phyloP scores from a whole-genome alignment of 30 jellyfish, hydroid and myxozoan genomes.

The Thelohanellus kitauei region DNA sequence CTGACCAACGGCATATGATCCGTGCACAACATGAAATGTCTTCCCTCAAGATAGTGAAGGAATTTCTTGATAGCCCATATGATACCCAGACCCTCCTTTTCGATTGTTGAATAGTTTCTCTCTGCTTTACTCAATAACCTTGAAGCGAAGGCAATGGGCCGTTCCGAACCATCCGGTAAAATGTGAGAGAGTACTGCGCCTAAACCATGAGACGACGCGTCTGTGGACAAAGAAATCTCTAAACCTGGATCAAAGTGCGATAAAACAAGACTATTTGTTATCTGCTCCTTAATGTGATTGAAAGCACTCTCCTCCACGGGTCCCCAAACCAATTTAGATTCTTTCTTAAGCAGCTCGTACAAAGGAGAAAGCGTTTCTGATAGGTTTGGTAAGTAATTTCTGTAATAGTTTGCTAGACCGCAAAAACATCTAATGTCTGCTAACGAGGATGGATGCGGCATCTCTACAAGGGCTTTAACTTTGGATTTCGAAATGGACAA shows the following conservation, averaged over 20 bases:
- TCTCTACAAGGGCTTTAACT: too few species aligned
- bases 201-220: not conserved
- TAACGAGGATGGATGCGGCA: not conserved
- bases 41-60: not conserved
- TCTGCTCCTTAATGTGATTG: too few species aligned
- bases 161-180: not conserved
- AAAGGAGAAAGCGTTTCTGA: not conserved
- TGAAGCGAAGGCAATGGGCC: not conserved
- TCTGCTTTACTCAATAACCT: not conserved
- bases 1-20: not conserved
- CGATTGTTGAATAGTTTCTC: not conserved
- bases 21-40: not conserved
- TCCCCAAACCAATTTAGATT: not conserved
- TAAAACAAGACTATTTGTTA: not conserved
- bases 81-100: not conserved
- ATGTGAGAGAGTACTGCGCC: not conserved
- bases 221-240: not conserved
- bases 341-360: not conserved
- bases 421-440: not conserved
- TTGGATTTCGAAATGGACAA: too few species aligned
- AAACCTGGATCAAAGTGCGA: not conserved
- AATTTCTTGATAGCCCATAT: not conserved
- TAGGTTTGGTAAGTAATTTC: not conserved
- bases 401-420: not conserved
- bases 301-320: not conserved